Base-by-base conservation (phyloP, 2,113 vertebrate species). In the Tragelaphus buxtoni region DNA sequence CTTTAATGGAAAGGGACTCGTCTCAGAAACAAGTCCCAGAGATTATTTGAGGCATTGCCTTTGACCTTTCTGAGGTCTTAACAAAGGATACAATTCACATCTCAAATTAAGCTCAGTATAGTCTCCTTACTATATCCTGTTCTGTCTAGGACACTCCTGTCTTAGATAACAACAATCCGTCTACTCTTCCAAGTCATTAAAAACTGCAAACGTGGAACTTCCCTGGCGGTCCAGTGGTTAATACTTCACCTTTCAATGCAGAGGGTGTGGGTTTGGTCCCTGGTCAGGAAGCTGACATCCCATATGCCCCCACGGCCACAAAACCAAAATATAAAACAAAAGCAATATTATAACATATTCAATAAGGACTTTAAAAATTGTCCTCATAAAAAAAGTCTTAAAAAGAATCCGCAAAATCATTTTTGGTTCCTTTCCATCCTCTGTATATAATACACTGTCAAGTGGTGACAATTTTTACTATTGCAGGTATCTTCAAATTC, bases 51-150 rank as follows among this genome's bases (percentile, higher is more conserved):
- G 39, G 13, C 20, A 26, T 83, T 89, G 74, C 39, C 28, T 95
- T 95, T 96, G 76, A 91, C 94, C 83, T 93, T 87, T 55, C 90
- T 63, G 53, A 69, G 39, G 13, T 89, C 93, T 94, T 94, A 92
- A 92, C 85, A 95, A 93, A 90, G 53, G 61, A 32, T 63, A 51
- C 20, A 82, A 92, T 35, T 72, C 79, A 80, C 81, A 91, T 90
- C 84, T 97, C 58, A 82, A n/a, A 72, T 69, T 93, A 79, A 96
- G 56, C 35, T 87, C 35, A 72, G 61, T 79, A 32, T 85, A 49
- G 88, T 85, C 69, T 76, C 11, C 32, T 88, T 76, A 39, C 83
- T 22, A 3, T 79, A 95, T 45, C 28, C 49, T 92, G 3, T 47
- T 88, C 55, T 93, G 45, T 56, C 45, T 81, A 61, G 58, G 53